phyloP scores from a whole-genome alignment of 2,113 vertebrate species.

The Solea solea region DNA sequence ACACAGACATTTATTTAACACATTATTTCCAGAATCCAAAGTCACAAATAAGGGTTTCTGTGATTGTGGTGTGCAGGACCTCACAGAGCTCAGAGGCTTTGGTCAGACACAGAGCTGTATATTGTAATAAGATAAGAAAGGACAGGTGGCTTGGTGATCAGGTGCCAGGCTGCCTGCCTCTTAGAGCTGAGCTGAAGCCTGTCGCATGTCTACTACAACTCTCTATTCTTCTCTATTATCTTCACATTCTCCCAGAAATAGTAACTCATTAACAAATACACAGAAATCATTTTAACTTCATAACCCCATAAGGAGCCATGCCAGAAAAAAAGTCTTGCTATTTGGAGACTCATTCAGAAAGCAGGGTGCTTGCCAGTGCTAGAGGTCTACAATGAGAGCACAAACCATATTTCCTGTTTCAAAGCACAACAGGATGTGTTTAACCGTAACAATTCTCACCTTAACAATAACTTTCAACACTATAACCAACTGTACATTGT shows the following conservation, averaged over 20 bases:
- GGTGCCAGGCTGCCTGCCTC: conserved; percentile 66
- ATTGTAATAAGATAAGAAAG: conserved; percentile 77
- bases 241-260: conserved; percentile 5
- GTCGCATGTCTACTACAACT: not conserved
- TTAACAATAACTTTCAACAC: conserved; percentile 5
- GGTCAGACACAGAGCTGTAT: conserved; percentile 58
- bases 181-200: conserved; percentile 55
- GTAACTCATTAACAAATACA: not conserved
- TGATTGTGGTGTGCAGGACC: conserved; percentile 36
- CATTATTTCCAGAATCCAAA: not conserved
- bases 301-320: conserved; percentile 1
- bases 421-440: not conserved
- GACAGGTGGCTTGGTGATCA: conserved; percentile 79
- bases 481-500: not conserved
- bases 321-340: conserved; percentile 5
- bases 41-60: conserved; percentile 19
- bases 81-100: conserved; percentile 38
- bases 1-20: not conserved
- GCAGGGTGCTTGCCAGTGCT: conserved; percentile 8
- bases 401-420: conserved; percentile 6
- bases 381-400: not conserved
- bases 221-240: conserved; percentile 7
- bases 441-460: not conserved
- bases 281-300: not conserved
- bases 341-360: conserved; percentile 5